A percentile compares a stretch with the other conserved stretches of the same genome.
These are phyloP conservation scores for Rhysida immarginata DNA, from an alignment of 1,140 invertebrate species.

Conservation along the genomic window DNA sequence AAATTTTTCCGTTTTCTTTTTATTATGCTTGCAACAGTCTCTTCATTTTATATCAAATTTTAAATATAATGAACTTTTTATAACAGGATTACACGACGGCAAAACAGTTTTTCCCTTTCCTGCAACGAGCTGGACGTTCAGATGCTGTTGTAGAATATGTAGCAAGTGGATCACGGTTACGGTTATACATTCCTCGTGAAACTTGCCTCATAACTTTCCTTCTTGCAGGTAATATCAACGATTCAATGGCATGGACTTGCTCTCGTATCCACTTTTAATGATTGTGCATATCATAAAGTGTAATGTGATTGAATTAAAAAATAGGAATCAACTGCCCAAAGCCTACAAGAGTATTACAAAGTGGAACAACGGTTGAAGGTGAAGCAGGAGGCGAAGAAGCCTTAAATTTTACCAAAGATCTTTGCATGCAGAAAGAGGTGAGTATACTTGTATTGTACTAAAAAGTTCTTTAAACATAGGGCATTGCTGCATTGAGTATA, in stretches of 20 bases:
- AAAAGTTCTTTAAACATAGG: no score
- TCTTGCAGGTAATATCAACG: slow-evolving; percentile 57
- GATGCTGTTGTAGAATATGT: slow-evolving; percentile 92
- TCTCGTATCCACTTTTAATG: no score
- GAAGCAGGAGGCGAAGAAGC: slow-evolving; percentile 92
- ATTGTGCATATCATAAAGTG: no score
- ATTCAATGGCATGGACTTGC: no score
- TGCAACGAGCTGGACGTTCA: slow-evolving; percentile 65
- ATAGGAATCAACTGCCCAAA: slow-evolving; percentile 72
- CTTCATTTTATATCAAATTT: no score
- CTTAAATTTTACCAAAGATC: slow-evolving; percentile 70
- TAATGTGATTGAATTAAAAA: no score
- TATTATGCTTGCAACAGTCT: no score
- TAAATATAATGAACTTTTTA: background rate
- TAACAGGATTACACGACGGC: slow-evolving; percentile 57
- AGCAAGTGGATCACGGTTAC: slow-evolving; percentile 76
- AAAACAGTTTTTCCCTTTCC: slow-evolving; percentile 79
- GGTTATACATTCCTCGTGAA: slow-evolving; percentile 87
- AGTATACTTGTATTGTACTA: background rate
- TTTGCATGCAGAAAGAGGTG: slow-evolving; percentile 75
- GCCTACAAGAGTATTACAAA: slow-evolving; percentile 51
- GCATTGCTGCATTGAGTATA: no score
- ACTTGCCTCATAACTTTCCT: slow-evolving; percentile 90
- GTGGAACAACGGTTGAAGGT: slow-evolving; percentile 44
- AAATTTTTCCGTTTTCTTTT: no score